Evolutionary conservation across 2,113 vertebrate species (phyloP), one percentile per base, ranked within the genome.

Genomic region (Hypomesus transpacificus): DNA sequence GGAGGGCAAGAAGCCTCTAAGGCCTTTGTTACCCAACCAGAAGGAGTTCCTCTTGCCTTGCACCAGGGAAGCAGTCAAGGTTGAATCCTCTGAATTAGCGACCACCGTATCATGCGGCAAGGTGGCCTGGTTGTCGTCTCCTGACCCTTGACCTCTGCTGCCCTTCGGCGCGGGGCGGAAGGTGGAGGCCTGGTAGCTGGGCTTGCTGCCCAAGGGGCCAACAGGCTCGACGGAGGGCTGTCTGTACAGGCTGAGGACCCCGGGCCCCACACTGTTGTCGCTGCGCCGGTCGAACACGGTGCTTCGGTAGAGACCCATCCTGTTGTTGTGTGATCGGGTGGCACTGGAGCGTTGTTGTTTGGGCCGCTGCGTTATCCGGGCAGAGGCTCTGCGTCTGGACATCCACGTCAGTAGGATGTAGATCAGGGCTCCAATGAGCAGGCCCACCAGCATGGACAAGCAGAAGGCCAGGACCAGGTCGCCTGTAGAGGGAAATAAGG

Each of bases 401-500:
- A 94, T 80, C 84, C 94, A 97, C 7, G 93, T 93, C 28, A 96
- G 46, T 61, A 97, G 76, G 0, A 92, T 87, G 91, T 96, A 98
- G 56, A 97, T 88, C 78, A 94, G 69, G 14, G 93, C 93, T 70
- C 95, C 97, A n/a, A 97, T 90, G 18, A 94, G 88, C 16, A 98
- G 91, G 63, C 95, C 96, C 34, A 96, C 91, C 0, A 92, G 85
- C 84, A 98, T 89, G 21, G 97, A 98, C 31, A 98, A 87, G 1
- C 93, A 95, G 90, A 98, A 98, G 74, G 95, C 95, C 63, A 94
- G 92, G 57, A 95, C 89, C 80, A 98, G 86, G 50, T 95, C 92
- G 39, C 91, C 97, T 98, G 87, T 79, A 90, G 63, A 60, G 63
- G 75, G 75, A 70, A 78, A 59, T 75, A 65, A 50, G 53, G 63